Evolutionary conservation across 2,888 invertebrate genomes (phyloP).

Genomic region (Lithophane leautieri): DNA sequence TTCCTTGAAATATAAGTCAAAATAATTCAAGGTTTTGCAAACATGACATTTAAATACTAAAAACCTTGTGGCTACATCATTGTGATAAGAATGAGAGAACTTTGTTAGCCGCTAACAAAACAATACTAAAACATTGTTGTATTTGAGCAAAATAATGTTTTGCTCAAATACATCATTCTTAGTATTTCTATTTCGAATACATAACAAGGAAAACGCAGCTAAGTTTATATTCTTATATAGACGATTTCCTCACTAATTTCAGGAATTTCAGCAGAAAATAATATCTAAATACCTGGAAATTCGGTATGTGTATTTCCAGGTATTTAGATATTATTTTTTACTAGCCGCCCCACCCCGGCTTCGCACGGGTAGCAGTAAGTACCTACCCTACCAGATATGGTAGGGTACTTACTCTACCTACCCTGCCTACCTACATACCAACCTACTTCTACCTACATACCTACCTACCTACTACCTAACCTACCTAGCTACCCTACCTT

Average conservation of each 20-base stretch:
- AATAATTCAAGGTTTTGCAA: slow-evolving; percentile 27
- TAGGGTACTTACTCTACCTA: too few species aligned
- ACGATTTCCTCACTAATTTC: slow-evolving; percentile 7
- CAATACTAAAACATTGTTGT: slow-evolving; percentile 48
- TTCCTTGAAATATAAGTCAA: slow-evolving; percentile 45
- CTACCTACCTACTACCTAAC: too few species aligned
- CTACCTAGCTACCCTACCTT: too few species aligned
- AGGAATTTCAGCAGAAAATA: background rate
- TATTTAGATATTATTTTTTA: background rate
- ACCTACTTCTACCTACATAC: too few species aligned
- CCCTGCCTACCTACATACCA: too few species aligned
- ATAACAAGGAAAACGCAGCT: slow-evolving; percentile 38
- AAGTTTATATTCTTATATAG: background rate
- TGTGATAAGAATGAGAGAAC: slow-evolving; percentile 25
- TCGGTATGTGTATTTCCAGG: background rate
- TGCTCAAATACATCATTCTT: too few species aligned
- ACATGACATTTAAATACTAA: slow-evolving; percentile 11
- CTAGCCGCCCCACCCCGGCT: too few species aligned
- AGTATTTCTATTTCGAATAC: slow-evolving; percentile 41
- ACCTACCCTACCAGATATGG: too few species aligned
- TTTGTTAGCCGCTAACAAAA: slow-evolving; percentile 5
- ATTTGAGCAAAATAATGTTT: slow-evolving; percentile 3
- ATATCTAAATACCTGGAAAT: too few species aligned
- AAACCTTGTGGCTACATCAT: slow-evolving; percentile 21
- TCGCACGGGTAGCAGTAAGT: too few species aligned